Evolutionary conservation across 2,113 vertebrate species (phyloP), one percentile per base, ranked within the genome.

Genomic region (Nibea albiflora): DNA sequence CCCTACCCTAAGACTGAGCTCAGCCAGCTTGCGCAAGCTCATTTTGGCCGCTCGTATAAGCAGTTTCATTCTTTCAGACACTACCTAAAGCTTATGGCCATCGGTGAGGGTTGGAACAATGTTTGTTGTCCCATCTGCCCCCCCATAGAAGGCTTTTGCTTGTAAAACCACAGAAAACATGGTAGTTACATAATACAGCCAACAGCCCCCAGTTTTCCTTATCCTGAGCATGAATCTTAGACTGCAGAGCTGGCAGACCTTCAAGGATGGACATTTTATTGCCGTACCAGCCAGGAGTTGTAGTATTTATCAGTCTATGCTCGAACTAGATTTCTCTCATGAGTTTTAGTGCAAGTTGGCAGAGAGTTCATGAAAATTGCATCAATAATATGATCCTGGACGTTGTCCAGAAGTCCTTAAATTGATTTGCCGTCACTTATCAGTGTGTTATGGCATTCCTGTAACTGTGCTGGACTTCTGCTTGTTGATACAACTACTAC

Each of bases 241-340:
- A 19, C 47, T 31, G 24, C 47, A 44, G 49, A 24, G 63, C 64
- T 75, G 52, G 12, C 65, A 52, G 3, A 39, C 22, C 11, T 49
- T 65, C 8, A 46, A 44, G 10, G 74, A 44, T 63, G 20, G 39
- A 60, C 26, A 12, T 70, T 76, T 81, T 73, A 52, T 69, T 58
- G 64, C 72, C 53, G n/a, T 50, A 8, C 12, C 58, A 70, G 73
- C 44, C 64, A 52, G 54, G 14, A 15, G 60, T 39, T 49, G 39
- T 57, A 7, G 19, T 28, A 71, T 74, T 71, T 71, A 62, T 67
- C 49, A 57, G 42, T 67, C 22, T 11, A 28, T 71, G 46, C 22
- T 54, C 9, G 19, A 58, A 42, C 24, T 62, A 28, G 44, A 53
- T 22, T 31, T 54, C 46, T 26, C 9, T 64, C 31, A 31, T 53